Percentiles rank a stretch among this genome's conserved stretches.
These are phyloP conservation scores for Irena cyanogastra DNA, from an alignment of 2,113 vertebrate species.

Conservation along the genomic window DNA sequence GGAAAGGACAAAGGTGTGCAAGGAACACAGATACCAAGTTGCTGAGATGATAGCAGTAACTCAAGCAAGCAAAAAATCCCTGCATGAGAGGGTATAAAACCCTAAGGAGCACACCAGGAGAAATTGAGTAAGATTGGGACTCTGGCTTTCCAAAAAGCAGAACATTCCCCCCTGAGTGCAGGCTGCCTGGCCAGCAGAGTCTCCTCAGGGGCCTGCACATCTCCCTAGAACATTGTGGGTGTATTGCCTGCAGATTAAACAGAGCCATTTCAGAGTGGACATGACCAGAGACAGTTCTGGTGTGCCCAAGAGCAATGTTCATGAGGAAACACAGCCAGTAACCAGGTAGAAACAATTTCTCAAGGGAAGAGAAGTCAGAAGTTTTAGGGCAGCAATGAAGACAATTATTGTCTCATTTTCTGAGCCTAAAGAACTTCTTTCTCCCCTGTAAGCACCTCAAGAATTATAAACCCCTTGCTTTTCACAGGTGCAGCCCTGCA, in stretches of 20 bases:
- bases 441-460: background rate
- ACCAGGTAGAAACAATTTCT: background rate
- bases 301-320: background rate
- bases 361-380: background rate
- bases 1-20: background rate
- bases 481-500: background rate
- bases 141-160: background rate
- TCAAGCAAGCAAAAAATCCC: background rate
- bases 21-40: background rate
- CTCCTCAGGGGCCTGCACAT: no score
- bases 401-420: background rate
- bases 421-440: background rate
- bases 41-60: background rate
- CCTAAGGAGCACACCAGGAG: background rate
- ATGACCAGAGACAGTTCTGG: background rate
- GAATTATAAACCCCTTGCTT: background rate
- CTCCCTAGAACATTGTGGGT: background rate
- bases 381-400: background rate
- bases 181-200: background rate
- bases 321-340: background rate
- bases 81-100: background rate
- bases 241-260: background rate
- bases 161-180: background rate
- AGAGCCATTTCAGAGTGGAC: rapidly evolving
- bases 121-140: rapidly evolving